Conservation (phyloP, 1,140 invertebrate species). For the Psilanteris sp. region DNA sequence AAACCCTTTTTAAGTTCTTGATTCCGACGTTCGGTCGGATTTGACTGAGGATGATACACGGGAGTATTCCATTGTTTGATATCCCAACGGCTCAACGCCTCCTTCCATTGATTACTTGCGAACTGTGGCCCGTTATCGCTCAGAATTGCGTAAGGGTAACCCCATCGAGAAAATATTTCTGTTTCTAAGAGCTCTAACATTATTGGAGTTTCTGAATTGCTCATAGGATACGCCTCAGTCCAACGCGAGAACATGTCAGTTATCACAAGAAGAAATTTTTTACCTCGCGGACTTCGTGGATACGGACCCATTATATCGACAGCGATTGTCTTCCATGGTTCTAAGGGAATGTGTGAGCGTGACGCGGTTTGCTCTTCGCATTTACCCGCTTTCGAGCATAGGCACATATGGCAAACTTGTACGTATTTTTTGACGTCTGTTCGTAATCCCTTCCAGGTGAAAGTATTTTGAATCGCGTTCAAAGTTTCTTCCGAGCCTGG, state of each 20-base stretch:
- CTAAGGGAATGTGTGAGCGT: neutral
- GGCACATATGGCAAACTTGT: neutral
- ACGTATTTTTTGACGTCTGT: too few species aligned
- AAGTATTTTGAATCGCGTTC: constrained; percentile 22
- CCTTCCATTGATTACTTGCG: too few species aligned
- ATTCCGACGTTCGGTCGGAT: constrained; percentile 65
- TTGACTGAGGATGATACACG: constrained; percentile 62
- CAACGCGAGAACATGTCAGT: constrained; percentile 43
- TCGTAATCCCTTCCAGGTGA: constrained; percentile 31
- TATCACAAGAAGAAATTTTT: constrained; percentile 16
- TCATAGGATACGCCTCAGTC: constrained; percentile 16
- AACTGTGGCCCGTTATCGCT: constrained; percentile 37
- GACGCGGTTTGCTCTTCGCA: constrained; percentile 1
- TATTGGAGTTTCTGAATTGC: neutral
- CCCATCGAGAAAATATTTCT: constrained; percentile 24
- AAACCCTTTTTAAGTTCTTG: constrained; percentile 64
- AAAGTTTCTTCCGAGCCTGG: constrained; percentile 47
- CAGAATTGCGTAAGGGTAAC: constrained; percentile 9
- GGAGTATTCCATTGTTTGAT: constrained; percentile 58
- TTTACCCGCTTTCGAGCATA: constrained; percentile 7
- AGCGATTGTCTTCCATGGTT: constrained; percentile 28
- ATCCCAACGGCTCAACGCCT: too few species aligned
- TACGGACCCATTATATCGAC: constrained; percentile 32
- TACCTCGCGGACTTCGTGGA: constrained; percentile 2
- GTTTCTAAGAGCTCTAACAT: neutral